phyloP scores from a whole-genome alignment of 2,888 invertebrate species.

The Diadegma fenestrale region DNA sequence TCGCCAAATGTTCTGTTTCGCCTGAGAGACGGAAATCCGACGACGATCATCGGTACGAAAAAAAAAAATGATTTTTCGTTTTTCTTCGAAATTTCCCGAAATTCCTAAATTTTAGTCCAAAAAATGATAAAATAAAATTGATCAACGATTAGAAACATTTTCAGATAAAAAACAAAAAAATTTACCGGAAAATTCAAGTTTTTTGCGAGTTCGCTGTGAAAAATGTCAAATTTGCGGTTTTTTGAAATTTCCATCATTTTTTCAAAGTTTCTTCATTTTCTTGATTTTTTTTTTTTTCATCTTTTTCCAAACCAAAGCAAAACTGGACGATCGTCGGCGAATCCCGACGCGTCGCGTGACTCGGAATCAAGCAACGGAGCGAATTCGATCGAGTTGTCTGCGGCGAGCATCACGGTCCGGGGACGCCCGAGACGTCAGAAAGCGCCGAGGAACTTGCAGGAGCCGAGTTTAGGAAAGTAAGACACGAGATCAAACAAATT shows the following conservation, averaged over 20 bases:
- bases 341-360: constrained; percentile 71
- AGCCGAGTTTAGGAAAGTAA: constrained; percentile 78
- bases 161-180: no score
- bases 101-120: no score
- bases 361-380: constrained; percentile 73
- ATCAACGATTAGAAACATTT: no score
- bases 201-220: no score
- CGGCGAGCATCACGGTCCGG: constrained; percentile 4
- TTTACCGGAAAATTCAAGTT: no score
- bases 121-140: no score
- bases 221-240: no score
- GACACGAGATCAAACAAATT: not conserved
- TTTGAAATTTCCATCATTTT: no score
- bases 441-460: constrained; percentile 76
- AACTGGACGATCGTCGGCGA: not conserved
- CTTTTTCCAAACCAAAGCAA: not conserved
- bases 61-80: not conserved
- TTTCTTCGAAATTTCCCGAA: no score
- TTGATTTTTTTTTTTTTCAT: not conserved
- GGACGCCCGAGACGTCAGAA: constrained; percentile 78
- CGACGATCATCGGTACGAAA: constrained; percentile 38
- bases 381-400: constrained; percentile 64
- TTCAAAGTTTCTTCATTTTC: not conserved
- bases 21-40: constrained; percentile 23
- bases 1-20: constrained; percentile 63